Conservation (phyloP, 2,888 invertebrate species). For the Spialia ferax region DNA sequence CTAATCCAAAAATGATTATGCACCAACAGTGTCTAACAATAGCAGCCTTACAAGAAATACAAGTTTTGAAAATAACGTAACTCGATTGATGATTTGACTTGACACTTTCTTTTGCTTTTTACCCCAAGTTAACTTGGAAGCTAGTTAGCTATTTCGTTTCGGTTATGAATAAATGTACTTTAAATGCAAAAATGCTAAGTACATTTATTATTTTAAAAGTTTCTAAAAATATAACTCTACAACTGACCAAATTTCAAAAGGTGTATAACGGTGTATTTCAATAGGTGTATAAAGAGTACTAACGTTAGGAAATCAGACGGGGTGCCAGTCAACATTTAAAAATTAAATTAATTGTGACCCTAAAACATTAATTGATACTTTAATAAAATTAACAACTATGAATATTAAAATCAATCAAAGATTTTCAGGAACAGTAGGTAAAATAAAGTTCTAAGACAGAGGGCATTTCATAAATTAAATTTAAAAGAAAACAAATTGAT, state of each 20-base stretch:
- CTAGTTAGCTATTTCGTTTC: conserved; percentile 61
- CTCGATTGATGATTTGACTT: conserved; percentile 62
- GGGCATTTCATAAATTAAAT: neutral
- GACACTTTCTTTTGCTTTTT: conserved; percentile 70
- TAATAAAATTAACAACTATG: neutral
- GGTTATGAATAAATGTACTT: conserved; percentile 13
- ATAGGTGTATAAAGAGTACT: no score
- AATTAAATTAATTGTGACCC: no score
- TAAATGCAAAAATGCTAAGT: neutral
- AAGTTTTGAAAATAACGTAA: conserved; percentile 74
- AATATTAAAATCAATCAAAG: neutral
- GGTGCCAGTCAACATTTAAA: no score
- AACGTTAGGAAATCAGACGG: no score
- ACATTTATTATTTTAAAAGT: no score
- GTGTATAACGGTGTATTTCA: no score
- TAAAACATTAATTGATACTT: no score
- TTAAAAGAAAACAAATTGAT: neutral
- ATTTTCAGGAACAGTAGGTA: neutral
- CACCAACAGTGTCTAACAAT: conserved; percentile 69
- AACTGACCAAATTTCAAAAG: no score
- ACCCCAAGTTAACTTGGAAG: conserved; percentile 53
- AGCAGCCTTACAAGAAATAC: conserved; percentile 67
- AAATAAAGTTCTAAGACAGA: neutral
- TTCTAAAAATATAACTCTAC: no score
- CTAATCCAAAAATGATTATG: conserved; percentile 77